These are phyloP conservation scores for Lepas anatifera DNA, from an alignment of 2,888 invertebrate genomes.

Conservation along the genomic window DNA sequence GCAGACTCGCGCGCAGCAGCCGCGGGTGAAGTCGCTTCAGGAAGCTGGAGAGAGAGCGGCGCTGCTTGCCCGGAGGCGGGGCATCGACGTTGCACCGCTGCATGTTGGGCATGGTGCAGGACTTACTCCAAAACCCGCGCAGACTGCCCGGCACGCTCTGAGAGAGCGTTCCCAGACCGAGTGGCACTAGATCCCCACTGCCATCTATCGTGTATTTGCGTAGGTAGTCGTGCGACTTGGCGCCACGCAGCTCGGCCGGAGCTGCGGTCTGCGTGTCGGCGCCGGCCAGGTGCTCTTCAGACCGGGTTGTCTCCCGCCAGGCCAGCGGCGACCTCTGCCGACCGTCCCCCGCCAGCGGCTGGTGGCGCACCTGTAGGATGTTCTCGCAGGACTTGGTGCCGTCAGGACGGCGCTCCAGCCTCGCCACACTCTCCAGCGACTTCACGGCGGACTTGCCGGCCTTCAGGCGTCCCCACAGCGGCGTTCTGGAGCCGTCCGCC, in stretches of 20 bases:
- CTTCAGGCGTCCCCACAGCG: background rate
- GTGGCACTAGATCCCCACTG: conserved; percentile 1
- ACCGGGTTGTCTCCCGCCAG: background rate
- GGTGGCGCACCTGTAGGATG: background rate
- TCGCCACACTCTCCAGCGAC: background rate
- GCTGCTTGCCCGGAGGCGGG: background rate
- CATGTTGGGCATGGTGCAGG: background rate
- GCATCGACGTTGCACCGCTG: background rate
- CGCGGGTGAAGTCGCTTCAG: conserved; percentile 2
- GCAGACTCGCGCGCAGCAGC: conserved; percentile 1
- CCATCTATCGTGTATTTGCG: conserved; percentile 4
- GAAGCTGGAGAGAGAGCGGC: background rate
- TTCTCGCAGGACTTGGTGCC: conserved; percentile 5
- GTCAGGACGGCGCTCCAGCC: background rate
- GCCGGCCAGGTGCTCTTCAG: conserved; percentile 3
- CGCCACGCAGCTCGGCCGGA: background rate
- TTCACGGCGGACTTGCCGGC: background rate
- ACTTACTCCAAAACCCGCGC: background rate
- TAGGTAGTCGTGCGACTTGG: background rate
- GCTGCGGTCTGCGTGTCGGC: background rate
- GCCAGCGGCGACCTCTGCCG: background rate
- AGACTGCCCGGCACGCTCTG: conserved; percentile 6
- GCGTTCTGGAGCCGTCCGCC: background rate
- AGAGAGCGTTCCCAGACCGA: background rate
- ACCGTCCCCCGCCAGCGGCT: background rate